Base-by-base conservation (phyloP, 2,113 vertebrate genomes). In the Nettapus auritus region DNA sequence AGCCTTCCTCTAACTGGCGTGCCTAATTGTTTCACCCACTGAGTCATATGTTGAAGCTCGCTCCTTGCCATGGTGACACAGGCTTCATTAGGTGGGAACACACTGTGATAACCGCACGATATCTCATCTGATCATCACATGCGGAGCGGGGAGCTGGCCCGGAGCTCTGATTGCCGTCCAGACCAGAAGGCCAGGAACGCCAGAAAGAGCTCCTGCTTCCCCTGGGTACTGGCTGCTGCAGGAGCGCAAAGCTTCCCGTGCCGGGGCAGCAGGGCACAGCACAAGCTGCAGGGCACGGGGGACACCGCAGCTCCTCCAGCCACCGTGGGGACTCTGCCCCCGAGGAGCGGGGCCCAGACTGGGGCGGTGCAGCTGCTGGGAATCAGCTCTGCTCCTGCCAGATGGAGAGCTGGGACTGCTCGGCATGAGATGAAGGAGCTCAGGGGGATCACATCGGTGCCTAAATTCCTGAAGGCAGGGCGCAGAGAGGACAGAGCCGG, bases 321-420 rank as follows among this genome's bases (percentile, higher is more conserved):
- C 14, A 9, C 25, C 11, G 6, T 59, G 19, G 36, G 34, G 9
- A 90, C 53, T 9, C 53, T 9, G 15, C 8, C 20, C 13, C 68
- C 5, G 60, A 5, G 2, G 26, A 62, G 36, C 26, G 6, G 8
- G 9, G 53, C 62, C 46, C 33, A 62, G 25, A 56, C 2, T 2
- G 0, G 29, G 23, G 19, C 6, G 1, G 34, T 13, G 20, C 18
- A 1, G 11, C 69, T 29, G 25, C 57, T 6, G 29, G 29, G 15
- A 8, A 1, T 0, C 3, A 1, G 3, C 16, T 40, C 57, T 77
- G 40, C 9, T 6, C 13, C 42, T 8, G 19, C 19, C 1, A 0
- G 40, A 48, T 25, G 2, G 50, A 52, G 23, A 52, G 23, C 50
- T 25, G 50, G 50, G 50, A 13, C 50, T 52, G 50, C 50, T 52